These are phyloP conservation scores for Leptogaster cylindrica DNA, from an alignment of 2,888 invertebrate genomes.

Conservation along the genomic window DNA sequence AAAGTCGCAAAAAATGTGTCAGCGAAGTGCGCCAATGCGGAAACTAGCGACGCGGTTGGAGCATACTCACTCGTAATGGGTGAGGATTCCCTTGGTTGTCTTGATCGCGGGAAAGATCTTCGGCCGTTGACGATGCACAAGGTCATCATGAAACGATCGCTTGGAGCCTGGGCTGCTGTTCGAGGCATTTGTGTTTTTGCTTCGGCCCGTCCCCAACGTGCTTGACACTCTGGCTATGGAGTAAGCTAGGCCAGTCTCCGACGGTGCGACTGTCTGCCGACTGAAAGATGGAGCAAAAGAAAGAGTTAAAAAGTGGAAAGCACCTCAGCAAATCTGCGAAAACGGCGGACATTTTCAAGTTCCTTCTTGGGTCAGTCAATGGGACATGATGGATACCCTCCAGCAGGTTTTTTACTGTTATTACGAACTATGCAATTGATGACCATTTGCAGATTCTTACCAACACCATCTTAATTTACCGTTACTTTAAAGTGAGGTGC, in stretches of 20 bases:
- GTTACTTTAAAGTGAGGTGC: constrained; percentile 47
- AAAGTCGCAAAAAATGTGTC: background rate
- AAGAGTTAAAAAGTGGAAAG: background rate
- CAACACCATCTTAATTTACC: constrained; percentile 42
- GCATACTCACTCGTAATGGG: constrained; percentile 46
- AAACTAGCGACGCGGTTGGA: background rate
- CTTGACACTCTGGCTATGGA: constrained; percentile 57
- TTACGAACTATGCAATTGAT: background rate
- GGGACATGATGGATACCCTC: too few relatives aligned
- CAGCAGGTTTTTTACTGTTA: too few relatives aligned
- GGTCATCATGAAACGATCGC: constrained; percentile 29
- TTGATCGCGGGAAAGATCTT: constrained; percentile 43
- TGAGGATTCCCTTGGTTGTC: constrained; percentile 43
- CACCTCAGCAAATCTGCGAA: background rate
- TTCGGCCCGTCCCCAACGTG: constrained; percentile 52
- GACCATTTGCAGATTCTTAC: background rate
- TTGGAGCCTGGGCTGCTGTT: constrained; percentile 47
- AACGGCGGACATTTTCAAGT: background rate
- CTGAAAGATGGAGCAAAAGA: constrained; percentile 38
- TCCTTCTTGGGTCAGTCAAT: background rate
- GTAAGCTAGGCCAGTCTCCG: constrained; percentile 60
- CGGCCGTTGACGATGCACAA: constrained; percentile 34
- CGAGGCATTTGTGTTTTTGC: constrained; percentile 49
- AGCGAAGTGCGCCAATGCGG: background rate
- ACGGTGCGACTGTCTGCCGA: constrained; percentile 51